These are phyloP conservation scores for Xylota sylvarum DNA, from an alignment of 2,888 invertebrate genomes.

Conservation along the genomic window DNA sequence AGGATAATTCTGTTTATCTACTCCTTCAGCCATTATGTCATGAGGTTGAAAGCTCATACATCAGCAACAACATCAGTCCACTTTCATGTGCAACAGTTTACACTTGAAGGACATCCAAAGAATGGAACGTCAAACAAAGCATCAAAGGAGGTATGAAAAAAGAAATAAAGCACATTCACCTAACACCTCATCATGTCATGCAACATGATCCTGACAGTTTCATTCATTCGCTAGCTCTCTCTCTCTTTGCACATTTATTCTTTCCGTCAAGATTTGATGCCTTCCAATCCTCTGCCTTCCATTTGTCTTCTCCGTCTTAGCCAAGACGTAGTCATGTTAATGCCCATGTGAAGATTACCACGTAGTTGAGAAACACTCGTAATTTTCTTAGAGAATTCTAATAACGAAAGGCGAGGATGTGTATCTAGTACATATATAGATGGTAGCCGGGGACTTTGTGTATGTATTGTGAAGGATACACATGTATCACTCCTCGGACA, in stretches of 20 bases:
- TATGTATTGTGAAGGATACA: slow-evolving; percentile 24
- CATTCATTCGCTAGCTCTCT: background rate
- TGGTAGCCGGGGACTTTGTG: background rate
- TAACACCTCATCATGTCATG: slow-evolving; percentile 53
- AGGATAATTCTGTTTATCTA: slow-evolving; percentile 25
- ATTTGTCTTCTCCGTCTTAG: slow-evolving; percentile 25
- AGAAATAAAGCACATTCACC: slow-evolving; percentile 57
- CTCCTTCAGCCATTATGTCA: slow-evolving; percentile 4
- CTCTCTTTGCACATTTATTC: slow-evolving; percentile 24
- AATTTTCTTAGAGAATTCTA: slow-evolving; percentile 60
- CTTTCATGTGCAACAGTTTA: slow-evolving; percentile 55
- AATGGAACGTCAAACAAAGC: slow-evolving; percentile 43
- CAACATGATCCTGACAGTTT: slow-evolving; percentile 54
- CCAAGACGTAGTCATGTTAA: slow-evolving; percentile 49
- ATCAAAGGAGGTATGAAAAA: slow-evolving; percentile 47
- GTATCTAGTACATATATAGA: background rate
- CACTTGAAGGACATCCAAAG: slow-evolving; percentile 29
- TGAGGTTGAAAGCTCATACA: slow-evolving; percentile 12
- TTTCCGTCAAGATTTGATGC: slow-evolving; percentile 37
- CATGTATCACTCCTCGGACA: slow-evolving; percentile 49
- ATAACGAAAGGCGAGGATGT: slow-evolving; percentile 37
- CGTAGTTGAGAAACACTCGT: slow-evolving; percentile 64
- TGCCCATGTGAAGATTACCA: slow-evolving; percentile 59
- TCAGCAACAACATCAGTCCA: slow-evolving; percentile 17
- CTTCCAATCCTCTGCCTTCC: background rate